Base-by-base conservation (phyloP, 2,797 vertebrate species). In the Pristis pectinata region DNA sequence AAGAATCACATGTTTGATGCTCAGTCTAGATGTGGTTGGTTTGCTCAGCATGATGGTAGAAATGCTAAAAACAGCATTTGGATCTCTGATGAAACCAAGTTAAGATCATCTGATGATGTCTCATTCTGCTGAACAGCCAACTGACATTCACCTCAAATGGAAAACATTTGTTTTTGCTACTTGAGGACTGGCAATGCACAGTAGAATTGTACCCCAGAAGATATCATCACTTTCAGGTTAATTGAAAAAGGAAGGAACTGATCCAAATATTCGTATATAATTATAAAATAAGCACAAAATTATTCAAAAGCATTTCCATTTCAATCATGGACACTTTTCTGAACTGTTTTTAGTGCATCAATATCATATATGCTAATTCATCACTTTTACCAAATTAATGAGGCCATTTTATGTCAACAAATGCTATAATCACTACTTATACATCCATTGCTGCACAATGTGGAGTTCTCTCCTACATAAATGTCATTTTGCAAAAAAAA, bases 351-450 rank as follows among this genome's bases (percentile, higher is more conserved):
- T 91, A 91, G 37, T 91, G 7, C 87, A 67, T 6, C 87, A 91
- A 67, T n/a, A 67, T 67, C 67, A 41, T 41, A 67, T 41, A 91
- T 67, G 59, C n/a, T 91, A 67, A 91, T 91, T 64, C 61, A 67
- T 67, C 67, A 37, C 53, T 91, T 19, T 91, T 67, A 37, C 87
- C n/a, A 91, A 91, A 91, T 91, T 91, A 91, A 91, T 91, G 41
- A n/a, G 37, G 61, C 91, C 61, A 91, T 91, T 67, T 91, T 91
- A 37, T 67, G 67, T 91, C 59, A 64, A 67, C 17, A 91, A 41
- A 91, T 17, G 41, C 61, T 41, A 27, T 67, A 91, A 91, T 91
- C 85, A 67, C 59, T 67, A 37, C 87, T 67, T 41, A 91, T 37
- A 67, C 7, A 64, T 67, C 61, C 37, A 91, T 10, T 91, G 87